Base-by-base conservation (phyloP, 2,797 vertebrate species). In the Psittacula echo region DNA sequence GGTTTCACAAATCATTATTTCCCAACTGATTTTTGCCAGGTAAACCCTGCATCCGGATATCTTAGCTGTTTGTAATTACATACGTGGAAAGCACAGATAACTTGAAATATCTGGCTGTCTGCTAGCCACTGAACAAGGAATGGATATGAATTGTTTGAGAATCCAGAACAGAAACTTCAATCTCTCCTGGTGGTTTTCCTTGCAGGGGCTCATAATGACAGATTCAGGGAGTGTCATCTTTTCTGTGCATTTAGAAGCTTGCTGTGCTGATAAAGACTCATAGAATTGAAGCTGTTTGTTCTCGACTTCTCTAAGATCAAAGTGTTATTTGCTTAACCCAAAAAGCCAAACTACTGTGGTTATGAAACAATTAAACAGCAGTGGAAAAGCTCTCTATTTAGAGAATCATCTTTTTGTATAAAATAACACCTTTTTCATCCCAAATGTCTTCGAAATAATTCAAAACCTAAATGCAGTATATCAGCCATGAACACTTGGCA, bases 361-460 rank as follows among this genome's bases (percentile, higher is more conserved):
- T 94, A n/a, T 67, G 41, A 91, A 86, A 82, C 90, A 92, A 96
- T 91, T 96, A 92, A 95, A 62, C 19, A 75, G n/a, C n/a, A 67
- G 87, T 94, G 61, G 22, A 77, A 79, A 91, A 71, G 20, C 30
- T 32, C 21, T 53, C n/a, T 81, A 20, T 37, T 82, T 77, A 73
- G 26, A 84, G 7, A 86, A 51, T 64, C 62, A 75, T 75, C 24
- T 75, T 65, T 10, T 34, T 93, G 30, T 70, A 27, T 26, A 44
- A 93, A 78, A 45, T 58, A 75, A 23, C 19, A 83, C 9, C 32
- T 77, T 84, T 88, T 89, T 89, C 23, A 50, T 67, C 14, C 29
- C n/a, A 60, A 67, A 56, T 60, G 37, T 80, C 42, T 42, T 85
- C 29, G 75, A 94, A 53, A 71, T 93, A 75, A 50, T 92, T 83